These are phyloP conservation scores for Neosalanx taihuensis DNA, from an alignment of 2,797 vertebrate genomes.

Conservation along the genomic window DNA sequence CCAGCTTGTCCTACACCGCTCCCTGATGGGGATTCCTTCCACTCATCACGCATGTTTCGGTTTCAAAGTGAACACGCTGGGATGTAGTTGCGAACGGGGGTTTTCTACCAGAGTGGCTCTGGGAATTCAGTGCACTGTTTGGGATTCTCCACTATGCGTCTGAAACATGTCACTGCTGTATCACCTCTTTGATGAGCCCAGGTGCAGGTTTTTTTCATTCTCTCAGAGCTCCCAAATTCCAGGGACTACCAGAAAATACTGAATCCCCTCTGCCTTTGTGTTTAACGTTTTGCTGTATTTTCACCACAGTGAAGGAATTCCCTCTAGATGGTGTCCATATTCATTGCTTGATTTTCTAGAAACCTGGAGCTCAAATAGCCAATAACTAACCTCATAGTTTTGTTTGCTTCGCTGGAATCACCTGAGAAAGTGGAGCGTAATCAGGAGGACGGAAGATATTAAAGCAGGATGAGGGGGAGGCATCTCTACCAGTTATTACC, in stretches of 20 bases:
- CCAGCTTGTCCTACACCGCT: background rate
- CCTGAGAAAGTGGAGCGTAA: background rate
- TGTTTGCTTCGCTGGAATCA: background rate
- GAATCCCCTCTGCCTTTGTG: conserved; percentile 26
- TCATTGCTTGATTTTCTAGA: too few species aligned
- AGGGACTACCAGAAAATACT: conserved; percentile 39
- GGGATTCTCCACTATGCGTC: conserved; percentile 33
- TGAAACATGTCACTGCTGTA: conserved; percentile 43
- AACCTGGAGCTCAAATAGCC: too few species aligned
- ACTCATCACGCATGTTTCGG: background rate
- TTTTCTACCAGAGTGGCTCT: background rate
- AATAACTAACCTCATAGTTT: background rate
- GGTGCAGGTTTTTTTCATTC: conserved; percentile 30
- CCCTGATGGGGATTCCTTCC: background rate
- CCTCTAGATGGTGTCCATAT: too few species aligned
- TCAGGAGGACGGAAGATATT: background rate
- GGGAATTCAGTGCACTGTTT: background rate
- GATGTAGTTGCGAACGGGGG: background rate
- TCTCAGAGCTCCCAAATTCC: conserved; percentile 37
- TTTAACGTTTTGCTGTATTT: too few species aligned
- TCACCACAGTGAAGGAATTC: too few species aligned
- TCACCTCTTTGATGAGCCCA: conserved; percentile 38
- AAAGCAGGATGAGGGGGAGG: conserved; percentile 1
- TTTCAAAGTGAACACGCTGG: background rate
- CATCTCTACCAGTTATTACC: background rate